phyloP scores from a whole-genome alignment of 2,888 invertebrate species.

The Teinopalpus imperialis region DNA sequence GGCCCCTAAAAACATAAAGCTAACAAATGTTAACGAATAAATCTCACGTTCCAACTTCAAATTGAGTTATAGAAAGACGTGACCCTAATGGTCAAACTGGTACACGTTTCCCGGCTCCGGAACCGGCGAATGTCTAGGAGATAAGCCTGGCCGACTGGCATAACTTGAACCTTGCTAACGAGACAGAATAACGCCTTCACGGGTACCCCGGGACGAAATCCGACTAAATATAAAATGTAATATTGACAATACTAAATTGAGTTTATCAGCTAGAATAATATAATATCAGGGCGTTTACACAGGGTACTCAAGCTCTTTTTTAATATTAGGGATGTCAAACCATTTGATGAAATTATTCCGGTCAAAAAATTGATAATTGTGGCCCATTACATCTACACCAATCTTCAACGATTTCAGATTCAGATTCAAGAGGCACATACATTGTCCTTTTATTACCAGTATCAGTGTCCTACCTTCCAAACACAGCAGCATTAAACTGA shows the following conservation, averaged over 20 bases:
- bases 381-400: too few species aligned
- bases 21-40: too few species aligned
- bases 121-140: neutral
- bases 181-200: neutral
- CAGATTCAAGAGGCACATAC: too few species aligned
- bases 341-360: too few species aligned
- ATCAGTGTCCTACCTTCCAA: too few species aligned
- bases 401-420: too few species aligned
- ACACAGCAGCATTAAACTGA: too few species aligned
- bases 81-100: conserved; percentile 12
- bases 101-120: neutral
- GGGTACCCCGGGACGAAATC: neutral
- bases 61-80: conserved; percentile 18
- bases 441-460: too few species aligned
- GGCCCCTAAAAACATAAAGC: too few species aligned
- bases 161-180: neutral
- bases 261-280: neutral
- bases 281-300: neutral
- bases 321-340: too few species aligned
- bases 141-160: neutral
- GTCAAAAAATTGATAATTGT: too few species aligned
- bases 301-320: too few species aligned
- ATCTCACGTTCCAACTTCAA: conserved; percentile 3
- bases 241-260: neutral
- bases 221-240: neutral